Evolutionary conservation across 2,797 vertebrate species (phyloP).

Genomic region (Tragopan temminckii): DNA sequence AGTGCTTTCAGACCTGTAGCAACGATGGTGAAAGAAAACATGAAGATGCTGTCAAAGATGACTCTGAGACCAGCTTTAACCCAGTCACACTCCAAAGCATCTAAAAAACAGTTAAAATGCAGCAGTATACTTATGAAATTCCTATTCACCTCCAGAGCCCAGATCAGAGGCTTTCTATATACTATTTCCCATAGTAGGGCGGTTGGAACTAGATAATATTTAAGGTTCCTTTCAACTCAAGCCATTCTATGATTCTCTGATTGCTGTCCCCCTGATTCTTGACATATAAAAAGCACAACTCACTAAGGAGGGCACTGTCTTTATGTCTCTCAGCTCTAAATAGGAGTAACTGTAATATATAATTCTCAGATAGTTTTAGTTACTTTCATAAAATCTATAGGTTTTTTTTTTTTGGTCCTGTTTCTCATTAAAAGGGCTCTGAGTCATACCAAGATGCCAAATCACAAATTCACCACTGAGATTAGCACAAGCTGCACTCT

Average conservation of each 20-base stretch:
- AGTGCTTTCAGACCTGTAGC: neutral
- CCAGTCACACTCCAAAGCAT: neutral
- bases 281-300: neutral
- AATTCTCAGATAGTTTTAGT: neutral
- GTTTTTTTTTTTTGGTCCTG: neutral
- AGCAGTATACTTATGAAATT: neutral
- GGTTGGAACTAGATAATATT: neutral
- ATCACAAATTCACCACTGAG: neutral
- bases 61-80: neutral
- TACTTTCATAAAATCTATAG: neutral
- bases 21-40: neutral
- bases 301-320: neutral
- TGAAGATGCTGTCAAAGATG: neutral
- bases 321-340: neutral
- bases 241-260: neutral
- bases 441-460: neutral
- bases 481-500: neutral
- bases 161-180: neutral
- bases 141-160: neutral
- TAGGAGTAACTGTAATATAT: neutral
- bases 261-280: neutral
- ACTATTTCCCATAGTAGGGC: neutral
- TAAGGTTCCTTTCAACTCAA: neutral
- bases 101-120: neutral
- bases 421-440: conserved; percentile 5